These are phyloP conservation scores for Apodemus speciosus DNA, from an alignment of 2,113 vertebrate genomes.

Conservation along the genomic window DNA sequence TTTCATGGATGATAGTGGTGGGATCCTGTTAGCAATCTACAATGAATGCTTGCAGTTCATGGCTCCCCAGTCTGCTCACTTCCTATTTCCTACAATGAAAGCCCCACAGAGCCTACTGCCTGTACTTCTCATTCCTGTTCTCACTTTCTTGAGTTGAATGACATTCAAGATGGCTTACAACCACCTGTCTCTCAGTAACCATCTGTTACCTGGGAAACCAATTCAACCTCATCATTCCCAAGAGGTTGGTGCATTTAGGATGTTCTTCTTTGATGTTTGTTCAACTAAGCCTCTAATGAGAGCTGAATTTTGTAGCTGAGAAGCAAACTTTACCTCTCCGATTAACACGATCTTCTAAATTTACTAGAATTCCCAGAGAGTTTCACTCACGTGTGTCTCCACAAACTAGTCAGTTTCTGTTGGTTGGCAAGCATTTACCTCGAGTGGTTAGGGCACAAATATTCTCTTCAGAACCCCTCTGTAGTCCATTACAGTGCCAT, in stretches of 20 bases:
- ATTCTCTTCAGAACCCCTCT: not conserved
- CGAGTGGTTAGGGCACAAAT: not conserved
- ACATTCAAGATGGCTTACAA: not conserved
- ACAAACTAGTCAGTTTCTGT: not conserved
- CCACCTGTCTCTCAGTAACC: not conserved
- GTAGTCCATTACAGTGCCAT: not conserved
- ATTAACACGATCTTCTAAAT: not conserved
- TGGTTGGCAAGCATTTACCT: not conserved
- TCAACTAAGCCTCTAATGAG: not conserved
- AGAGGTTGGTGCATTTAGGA: not conserved
- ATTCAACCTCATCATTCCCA: too few relatives aligned
- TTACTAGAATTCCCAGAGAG: not conserved
- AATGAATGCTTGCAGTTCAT: not conserved
- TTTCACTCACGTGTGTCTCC: not conserved
- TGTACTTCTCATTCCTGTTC: not conserved
- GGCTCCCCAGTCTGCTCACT: rapidly evolving
- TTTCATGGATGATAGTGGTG: not conserved
- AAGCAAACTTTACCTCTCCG: not conserved
- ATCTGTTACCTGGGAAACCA: not conserved
- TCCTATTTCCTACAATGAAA: not conserved
- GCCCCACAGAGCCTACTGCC: not conserved
- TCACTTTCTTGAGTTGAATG: not conserved
- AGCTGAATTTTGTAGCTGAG: not conserved
- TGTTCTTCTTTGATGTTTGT: not conserved
- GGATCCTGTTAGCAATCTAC: not conserved